Evolutionary conservation across 2,888 invertebrate genomes (phyloP).

Genomic region (Sarcophaga carnaria): DNA sequence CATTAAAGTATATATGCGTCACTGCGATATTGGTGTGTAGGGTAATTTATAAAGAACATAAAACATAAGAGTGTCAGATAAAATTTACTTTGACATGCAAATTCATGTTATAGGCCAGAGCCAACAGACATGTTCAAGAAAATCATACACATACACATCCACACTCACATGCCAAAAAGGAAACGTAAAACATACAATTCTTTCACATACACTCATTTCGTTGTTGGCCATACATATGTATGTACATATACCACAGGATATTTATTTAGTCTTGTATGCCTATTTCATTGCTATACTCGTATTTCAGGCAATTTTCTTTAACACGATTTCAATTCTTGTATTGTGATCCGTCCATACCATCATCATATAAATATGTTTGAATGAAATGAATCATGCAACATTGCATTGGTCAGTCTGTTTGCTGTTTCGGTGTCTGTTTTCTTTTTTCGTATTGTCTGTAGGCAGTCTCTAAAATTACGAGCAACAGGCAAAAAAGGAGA

Average conservation of each 20-base stretch:
- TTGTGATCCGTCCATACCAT: background rate
- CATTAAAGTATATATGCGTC: too few species aligned
- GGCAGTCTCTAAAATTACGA: constrained; percentile 48
- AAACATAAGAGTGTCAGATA: constrained; percentile 55
- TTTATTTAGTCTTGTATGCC: background rate
- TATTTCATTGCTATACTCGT: background rate
- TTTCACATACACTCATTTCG: background rate
- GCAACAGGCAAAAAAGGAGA: background rate
- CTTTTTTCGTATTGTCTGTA: constrained; percentile 14
- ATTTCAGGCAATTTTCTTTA: constrained; percentile 25
- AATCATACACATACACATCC: background rate
- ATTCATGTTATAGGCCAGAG: constrained; percentile 49
- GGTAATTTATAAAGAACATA: constrained; percentile 21
- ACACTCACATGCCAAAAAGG: background rate
- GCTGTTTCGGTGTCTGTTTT: constrained; percentile 32
- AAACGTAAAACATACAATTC: background rate
- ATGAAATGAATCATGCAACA: constrained; percentile 64
- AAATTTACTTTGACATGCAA: constrained; percentile 64
- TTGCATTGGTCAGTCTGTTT: constrained; percentile 38
- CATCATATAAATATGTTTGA: constrained; percentile 5
- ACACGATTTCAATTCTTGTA: constrained; percentile 34
- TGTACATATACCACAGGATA: constrained; percentile 28
- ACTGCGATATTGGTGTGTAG: too few species aligned
- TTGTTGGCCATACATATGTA: background rate
- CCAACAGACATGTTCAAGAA: constrained; percentile 54